Base-by-base conservation (phyloP, 2,797 vertebrate species). In the Takifugu rubripes region DNA sequence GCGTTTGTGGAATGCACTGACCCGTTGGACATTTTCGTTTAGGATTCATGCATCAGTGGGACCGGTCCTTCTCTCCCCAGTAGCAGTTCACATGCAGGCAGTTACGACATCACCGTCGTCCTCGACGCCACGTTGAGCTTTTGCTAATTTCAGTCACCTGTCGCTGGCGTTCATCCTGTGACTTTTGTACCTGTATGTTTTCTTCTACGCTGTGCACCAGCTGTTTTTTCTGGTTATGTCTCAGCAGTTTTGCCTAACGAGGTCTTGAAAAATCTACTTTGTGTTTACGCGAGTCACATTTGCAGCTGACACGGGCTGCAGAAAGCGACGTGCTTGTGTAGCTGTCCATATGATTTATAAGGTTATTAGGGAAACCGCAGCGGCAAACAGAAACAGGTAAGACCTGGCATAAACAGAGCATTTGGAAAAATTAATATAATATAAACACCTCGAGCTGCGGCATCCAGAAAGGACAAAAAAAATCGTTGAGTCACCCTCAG, bases 1-100 rank as follows among this genome's bases (percentile, higher is more conserved):
- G 36, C 36, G 5, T 40, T 40, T 14, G 36, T 40, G 36, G 36
- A 40, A 76, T 73, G 61, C 46, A 65, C 10, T 6, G 52, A 33
- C 40, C 52, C 31, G n/a, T 17, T 17, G 5, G 2, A 25, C 26
- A n/a, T 54, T 62, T 45, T 21, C 8, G 16, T 31, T 48, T 2
- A 3, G 31, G 14, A 46, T 5, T n/a, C 31, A 25, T 36, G 44
- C 46, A 43, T 25, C 6, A 40, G 3, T 54, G 7, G 5, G 46
- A 14, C 47, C 43, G 25, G 1, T n/a, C 24, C 49, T 15, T 26
- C 8, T 49, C 44, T 61, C 48, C 61, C 49, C 44, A 51, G 42
- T 40, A 31, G 3, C 50, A 31, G 17, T 29, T 49, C 12, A 59
- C 15, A 52, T 12, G 42, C 44, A 66, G 48, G 49, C 52, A 5